Evolutionary conservation across 2,113 vertebrate genomes (phyloP).

Genomic region (Labrus mixtus): DNA sequence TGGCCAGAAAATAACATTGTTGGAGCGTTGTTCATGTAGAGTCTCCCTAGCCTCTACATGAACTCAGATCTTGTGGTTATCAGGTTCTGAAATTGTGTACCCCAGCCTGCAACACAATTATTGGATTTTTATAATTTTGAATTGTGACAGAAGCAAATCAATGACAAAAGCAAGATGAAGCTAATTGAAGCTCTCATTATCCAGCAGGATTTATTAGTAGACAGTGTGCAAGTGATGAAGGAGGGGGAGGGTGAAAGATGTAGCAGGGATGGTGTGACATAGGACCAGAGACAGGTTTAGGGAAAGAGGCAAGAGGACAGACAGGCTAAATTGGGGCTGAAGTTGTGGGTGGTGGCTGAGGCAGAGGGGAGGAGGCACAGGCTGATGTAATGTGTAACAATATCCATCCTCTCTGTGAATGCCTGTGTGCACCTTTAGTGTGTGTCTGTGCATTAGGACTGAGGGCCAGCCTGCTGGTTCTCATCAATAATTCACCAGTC

Average conservation of each 20-base stretch:
- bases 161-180: not conserved
- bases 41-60: conserved; percentile 53
- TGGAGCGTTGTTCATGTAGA: not conserved
- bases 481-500: conserved; percentile 85
- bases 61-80: conserved; percentile 59
- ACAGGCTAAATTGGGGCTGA: conserved; percentile 44
- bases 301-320: conserved; percentile 43
- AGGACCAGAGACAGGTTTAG: conserved; percentile 27
- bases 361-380: conserved; percentile 22
- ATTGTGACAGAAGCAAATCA: not conserved
- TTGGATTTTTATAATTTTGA: not conserved
- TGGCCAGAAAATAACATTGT: conserved; percentile 43
- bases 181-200: not conserved
- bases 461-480: conserved; percentile 77
- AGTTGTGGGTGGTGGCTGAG: conserved; percentile 59
- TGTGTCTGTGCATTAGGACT: conserved; percentile 70
- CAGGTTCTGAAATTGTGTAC: conserved; percentile 9
- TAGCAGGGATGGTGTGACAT: conserved; percentile 5
- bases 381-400: conserved; percentile 85
- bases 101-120: not conserved
- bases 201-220: conserved; percentile 4
- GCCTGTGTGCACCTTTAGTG: conserved; percentile 57
- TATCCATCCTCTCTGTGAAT: conserved; percentile 74
- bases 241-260: conserved; percentile 4
- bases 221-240: not conserved